Conservation (phyloP, 2,797 vertebrate genomes). For the Sparidentex hasta region DNA sequence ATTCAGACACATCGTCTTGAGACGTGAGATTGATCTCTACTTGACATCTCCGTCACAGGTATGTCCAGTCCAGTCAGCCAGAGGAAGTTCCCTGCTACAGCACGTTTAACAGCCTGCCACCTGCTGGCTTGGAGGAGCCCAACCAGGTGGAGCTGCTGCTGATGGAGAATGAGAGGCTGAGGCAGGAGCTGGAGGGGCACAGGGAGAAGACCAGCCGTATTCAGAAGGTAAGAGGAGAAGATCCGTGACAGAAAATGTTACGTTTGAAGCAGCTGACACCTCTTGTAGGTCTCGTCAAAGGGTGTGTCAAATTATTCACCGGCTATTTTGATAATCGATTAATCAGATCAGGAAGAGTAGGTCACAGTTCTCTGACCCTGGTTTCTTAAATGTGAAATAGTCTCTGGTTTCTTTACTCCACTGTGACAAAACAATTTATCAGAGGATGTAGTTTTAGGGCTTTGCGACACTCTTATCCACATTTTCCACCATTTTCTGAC, state of each 20-base stretch:
- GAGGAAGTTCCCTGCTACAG: conserved; percentile 79
- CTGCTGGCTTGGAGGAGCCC: conserved; percentile 87
- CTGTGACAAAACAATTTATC: too few relatives aligned
- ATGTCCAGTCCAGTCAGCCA: conserved; percentile 84
- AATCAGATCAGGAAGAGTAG: too few relatives aligned
- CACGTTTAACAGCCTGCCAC: conserved; percentile 78
- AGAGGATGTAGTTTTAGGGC: too few relatives aligned
- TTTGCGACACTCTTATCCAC: too few relatives aligned
- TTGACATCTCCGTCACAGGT: conserved; percentile 69
- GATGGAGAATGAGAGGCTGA: conserved; percentile 93
- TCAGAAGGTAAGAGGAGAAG: conserved; percentile 90
- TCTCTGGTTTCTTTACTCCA: too few relatives aligned
- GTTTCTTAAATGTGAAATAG: too few relatives aligned
- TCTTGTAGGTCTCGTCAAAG: background rate
- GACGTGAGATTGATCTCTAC: background rate
- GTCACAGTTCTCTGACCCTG: too few relatives aligned
- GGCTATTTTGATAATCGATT: too few relatives aligned
- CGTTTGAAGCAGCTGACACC: background rate
- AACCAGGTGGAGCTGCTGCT: conserved; percentile 89
- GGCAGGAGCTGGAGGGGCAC: conserved; percentile 90
- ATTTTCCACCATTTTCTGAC: too few relatives aligned
- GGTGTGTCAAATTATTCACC: too few relatives aligned
- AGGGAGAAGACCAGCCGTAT: conserved; percentile 90
- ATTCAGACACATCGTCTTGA: background rate
- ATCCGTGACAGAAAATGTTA: background rate